Conservation (phyloP, 2,888 invertebrate species). For the Tetragonisca angustula region DNA sequence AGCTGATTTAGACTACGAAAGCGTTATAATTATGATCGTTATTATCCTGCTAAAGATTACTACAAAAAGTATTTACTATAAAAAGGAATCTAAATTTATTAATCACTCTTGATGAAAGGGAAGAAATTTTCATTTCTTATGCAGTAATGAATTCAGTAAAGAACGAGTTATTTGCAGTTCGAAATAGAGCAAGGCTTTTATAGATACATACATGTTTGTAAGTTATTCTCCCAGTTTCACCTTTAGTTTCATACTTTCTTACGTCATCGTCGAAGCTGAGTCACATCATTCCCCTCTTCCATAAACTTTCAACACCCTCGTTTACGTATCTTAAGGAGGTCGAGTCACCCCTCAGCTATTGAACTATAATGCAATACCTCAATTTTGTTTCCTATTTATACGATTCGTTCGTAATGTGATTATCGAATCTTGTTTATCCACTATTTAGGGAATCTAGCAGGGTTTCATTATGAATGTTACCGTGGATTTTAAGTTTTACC, state of each 20-base stretch:
- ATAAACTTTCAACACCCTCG: conserved; percentile 61
- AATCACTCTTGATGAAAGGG: too few species aligned
- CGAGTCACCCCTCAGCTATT: conserved; percentile 22
- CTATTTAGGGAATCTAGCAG: not conserved
- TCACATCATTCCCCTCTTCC: conserved; percentile 56
- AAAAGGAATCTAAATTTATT: too few species aligned
- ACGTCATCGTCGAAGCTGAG: conserved; percentile 66
- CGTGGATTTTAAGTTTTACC: not conserved
- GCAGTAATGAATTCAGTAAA: conserved; percentile 15
- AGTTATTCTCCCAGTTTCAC: conserved; percentile 10
- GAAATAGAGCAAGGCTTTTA: conserved; percentile 12
- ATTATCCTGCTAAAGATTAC: too few species aligned
- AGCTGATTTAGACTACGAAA: conserved; percentile 14
- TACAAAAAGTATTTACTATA: too few species aligned
- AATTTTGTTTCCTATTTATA: not conserved
- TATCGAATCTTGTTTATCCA: not conserved
- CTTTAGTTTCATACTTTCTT: conserved; percentile 49
- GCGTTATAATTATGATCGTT: too few species aligned
- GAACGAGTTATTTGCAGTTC: not conserved
- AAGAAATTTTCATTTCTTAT: not conserved
- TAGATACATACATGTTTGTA: conserved; percentile 29
- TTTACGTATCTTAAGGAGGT: conserved; percentile 26
- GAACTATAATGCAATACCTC: not conserved
- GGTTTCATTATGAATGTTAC: not conserved
- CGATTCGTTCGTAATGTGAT: not conserved